Percentiles rank a stretch among this genome's conserved stretches.
Conservation (phyloP, 2,113 vertebrate genomes). For the Myotis davidii region DNA sequence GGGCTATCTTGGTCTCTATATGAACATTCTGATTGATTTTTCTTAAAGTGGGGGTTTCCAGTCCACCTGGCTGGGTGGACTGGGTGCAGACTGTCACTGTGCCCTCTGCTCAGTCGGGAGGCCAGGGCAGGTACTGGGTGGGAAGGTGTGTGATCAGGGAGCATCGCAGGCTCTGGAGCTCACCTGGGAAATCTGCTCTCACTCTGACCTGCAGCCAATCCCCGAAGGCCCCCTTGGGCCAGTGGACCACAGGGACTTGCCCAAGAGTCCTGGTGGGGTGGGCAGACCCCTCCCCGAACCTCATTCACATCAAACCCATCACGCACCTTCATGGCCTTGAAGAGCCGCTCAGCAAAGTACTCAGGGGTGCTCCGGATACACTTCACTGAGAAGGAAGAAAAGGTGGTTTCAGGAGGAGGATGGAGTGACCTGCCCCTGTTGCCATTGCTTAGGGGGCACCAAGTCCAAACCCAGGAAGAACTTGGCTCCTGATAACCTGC, state of each 20-base stretch:
- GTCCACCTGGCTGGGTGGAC: too few species aligned
- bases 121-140: not conserved
- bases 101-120: too few species aligned
- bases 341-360: slow-evolving; percentile 94
- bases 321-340: slow-evolving; percentile 98
- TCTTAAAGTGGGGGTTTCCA: not conserved
- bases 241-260: not conserved
- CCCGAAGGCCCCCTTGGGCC: not conserved
- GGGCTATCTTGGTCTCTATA: fast-evolving
- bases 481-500: not conserved
- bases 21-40: not conserved
- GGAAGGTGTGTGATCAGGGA: not conserved
- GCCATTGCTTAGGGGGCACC: not conserved
- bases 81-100: fast-evolving
- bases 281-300: not conserved
- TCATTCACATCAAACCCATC: fast-evolving
- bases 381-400: slow-evolving; percentile 87
- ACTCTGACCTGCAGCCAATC: not conserved
- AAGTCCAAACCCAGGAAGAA: not conserved
- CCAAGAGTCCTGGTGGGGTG: fast-evolving
- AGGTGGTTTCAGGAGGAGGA: fast-evolving
- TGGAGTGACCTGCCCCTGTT: not conserved
- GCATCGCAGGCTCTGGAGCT: not conserved
- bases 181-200: not conserved
- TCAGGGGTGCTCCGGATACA: slow-evolving; percentile 92